Evolutionary conservation across 1,140 invertebrate species (phyloP).

Genomic region (Leptoteleia sp.): DNA sequence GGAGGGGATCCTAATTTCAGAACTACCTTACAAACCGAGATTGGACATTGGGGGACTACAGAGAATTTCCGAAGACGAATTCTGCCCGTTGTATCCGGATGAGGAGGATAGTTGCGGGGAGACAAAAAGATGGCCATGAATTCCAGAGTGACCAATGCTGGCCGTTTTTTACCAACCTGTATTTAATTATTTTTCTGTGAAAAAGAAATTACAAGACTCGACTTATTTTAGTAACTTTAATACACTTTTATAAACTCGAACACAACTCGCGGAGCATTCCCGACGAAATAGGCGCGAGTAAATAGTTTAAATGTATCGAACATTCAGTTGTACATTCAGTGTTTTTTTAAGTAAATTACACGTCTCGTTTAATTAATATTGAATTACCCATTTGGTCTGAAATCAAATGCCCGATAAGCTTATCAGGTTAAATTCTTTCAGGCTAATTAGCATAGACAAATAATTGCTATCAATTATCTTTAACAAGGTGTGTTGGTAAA

Average conservation of each 20-base stretch:
- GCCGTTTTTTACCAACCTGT: no score
- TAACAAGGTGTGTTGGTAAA: conserved; percentile 9
- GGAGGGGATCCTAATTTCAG: conserved; percentile 69
- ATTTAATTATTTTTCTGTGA: no score
- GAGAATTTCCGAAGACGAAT: conserved; percentile 75
- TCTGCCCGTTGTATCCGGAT: conserved; percentile 76
- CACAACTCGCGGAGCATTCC: no score
- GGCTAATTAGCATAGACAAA: conserved; percentile 26
- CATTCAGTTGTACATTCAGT: background rate
- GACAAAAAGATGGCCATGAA: conserved; percentile 72
- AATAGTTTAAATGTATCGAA: background rate
- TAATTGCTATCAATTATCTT: conserved; percentile 3
- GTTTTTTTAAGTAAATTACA: background rate
- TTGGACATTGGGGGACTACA: conserved; percentile 74
- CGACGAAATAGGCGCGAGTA: no score
- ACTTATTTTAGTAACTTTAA: no score
- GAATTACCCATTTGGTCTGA: conserved; percentile 6
- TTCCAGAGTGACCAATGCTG: no score
- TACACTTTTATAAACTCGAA: no score
- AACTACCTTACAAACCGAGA: conserved; percentile 75
- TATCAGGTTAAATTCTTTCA: conserved; percentile 15
- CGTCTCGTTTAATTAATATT: conserved; percentile 5
- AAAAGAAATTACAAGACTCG: no score
- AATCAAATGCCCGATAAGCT: conserved; percentile 8
- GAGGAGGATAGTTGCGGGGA: conserved; percentile 72